Base-by-base conservation (phyloP, 1,140 invertebrate species). In the Bombus pyrosoma region DNA sequence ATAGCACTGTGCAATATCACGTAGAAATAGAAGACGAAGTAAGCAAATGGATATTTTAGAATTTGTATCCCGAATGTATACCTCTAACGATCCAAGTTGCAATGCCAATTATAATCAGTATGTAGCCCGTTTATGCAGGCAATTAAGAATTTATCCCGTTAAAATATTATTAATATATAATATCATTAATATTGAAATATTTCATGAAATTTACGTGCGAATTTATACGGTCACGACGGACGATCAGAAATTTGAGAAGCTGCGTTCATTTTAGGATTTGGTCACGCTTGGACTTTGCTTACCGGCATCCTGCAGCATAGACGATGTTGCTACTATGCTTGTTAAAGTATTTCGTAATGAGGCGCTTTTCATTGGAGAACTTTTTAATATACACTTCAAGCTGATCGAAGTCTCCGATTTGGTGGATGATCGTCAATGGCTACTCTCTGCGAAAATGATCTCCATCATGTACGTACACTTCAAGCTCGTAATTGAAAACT, bases 1-100 rank as follows among this genome's bases (percentile, higher is more conserved):
- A 96, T 73, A 94, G 93, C 80, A 95, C 94, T 6, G 13, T 94
- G 18, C 95, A 96, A 64, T 93, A 94, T 47, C 95, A 95, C 37
- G 41, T 93, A 0, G 82, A 89, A 47, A 4, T 94, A 6, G 89
- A 82, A 2, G 89, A 94, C 3, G 95, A 96, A 90, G 95, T 94
- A 90, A 94, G 92, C 89, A 41, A 43, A 3, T n/a, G 22, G 9
- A 47, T 10, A 32, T 47, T 41, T 25, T 57, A 53, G 1, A 22
- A 62, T 32, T 53, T 1, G 3, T n/a, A 6, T 57, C 25, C 57
- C n/a, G 47, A 53, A 18, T 6, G 6, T 47, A 47, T 18, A 53
- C 0, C 47, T 0, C 6, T 53, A 6, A 18, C 47, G 47, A 18
- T 53, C 22, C 18, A 22, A 22, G 0, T 8, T 2, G 18, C 5